Evolutionary conservation across 2,888 invertebrate genomes (phyloP), one percentile per base, ranked within the genome.

Genomic region (Ferrisia virgata): DNA sequence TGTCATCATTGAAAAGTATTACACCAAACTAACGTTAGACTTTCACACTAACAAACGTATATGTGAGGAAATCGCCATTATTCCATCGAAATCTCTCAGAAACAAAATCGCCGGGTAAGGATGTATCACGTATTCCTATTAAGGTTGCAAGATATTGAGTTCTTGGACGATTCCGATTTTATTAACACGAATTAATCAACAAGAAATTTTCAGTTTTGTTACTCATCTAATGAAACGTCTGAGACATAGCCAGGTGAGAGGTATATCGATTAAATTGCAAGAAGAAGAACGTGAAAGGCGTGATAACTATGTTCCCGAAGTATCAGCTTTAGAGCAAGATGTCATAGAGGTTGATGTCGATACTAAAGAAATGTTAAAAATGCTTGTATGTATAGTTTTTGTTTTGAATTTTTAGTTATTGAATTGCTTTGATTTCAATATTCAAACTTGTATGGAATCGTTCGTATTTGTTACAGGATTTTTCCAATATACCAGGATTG

Each of bases 211-310:
- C 36, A 97, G 97, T 87, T 99, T 99, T 90, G 97, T 99, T 85
- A 99, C 99, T 86, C 99, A 99, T 91, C 93, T 99, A 90, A 99
- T 99, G 99, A 98, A 98, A 89, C 94, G 99, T 88, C 94, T 99
- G 87, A 94, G 98, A 88, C 95, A 96, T 89, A 98, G 98, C 28
- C 98, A 99, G 89, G 98, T 99, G 28, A 93, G 99, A 88, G 99
- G 99, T 86, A 99, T 99, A 89, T 99, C 99, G 86, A 99, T 99
- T 89, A 99, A 99, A 89, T 91, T 99, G 87, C 99, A 99, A 90
- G 99, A 99, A 90, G 99, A 99, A 90, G 99, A 99, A 90, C 94
- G 99, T 89, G 99, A 99, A 90, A 93, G 98, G 88, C 93, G 99
- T 89, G 99, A 99, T 89, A 99, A 99, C 92, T 99, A 97, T 88